phyloP scores from a whole-genome alignment of 2,797 vertebrate species.

The Danio choprae region DNA sequence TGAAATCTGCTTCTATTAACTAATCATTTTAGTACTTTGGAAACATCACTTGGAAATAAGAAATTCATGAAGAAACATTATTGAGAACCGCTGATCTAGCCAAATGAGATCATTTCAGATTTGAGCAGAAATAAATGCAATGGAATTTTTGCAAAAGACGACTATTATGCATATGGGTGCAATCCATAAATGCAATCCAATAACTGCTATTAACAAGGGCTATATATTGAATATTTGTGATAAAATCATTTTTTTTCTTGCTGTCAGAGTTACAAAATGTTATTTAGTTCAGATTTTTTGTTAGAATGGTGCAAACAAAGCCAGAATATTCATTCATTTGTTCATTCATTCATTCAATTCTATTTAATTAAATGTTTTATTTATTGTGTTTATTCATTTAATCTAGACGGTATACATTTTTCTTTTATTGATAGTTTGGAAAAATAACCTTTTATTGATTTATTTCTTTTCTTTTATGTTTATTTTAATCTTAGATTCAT shows the following conservation, averaged over 20 bases:
- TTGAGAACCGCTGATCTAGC: too few relatives aligned
- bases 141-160: not conserved
- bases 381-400: not conserved
- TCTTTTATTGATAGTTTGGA: too few relatives aligned
- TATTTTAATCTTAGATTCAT: not conserved
- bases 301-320: not conserved
- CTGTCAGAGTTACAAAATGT: not conserved
- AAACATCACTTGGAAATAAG: slow-evolving; percentile 2
- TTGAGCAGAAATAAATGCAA: not conserved
- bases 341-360: too few relatives aligned
- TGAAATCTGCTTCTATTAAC: not conserved
- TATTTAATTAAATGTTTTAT: not conserved
- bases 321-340: too few relatives aligned
- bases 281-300: too few relatives aligned
- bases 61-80: too few relatives aligned
- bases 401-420: too few relatives aligned
- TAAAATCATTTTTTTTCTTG: not conserved
- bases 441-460: not conserved
- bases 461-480: not conserved
- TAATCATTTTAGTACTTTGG: not conserved
- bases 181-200: not conserved
- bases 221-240: not conserved
- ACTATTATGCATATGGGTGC: not conserved
- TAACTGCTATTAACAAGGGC: not conserved
- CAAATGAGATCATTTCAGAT: slow-evolving; percentile 9